phyloP scores from a whole-genome alignment of 2,797 vertebrate species.

The Euphonia xanthogaster region DNA sequence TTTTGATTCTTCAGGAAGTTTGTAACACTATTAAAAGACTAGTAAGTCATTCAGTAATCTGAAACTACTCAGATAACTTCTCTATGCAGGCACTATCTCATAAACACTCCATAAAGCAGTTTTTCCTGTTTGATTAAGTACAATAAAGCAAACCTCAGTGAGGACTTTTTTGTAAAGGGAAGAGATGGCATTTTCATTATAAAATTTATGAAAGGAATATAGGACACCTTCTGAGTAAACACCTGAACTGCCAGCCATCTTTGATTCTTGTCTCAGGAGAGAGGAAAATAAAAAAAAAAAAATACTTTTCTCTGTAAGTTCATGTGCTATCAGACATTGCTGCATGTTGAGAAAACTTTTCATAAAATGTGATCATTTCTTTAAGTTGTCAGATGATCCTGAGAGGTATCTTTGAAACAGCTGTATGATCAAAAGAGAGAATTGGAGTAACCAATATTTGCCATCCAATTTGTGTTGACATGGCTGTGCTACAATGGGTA shows the following conservation, averaged over 20 bases:
- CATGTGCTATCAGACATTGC: accelerated
- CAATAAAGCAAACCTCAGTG: background rate
- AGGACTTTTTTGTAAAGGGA: background rate
- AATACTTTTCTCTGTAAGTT: background rate
- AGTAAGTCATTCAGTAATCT: background rate
- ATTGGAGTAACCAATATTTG: background rate
- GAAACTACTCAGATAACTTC: background rate
- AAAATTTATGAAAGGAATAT: background rate
- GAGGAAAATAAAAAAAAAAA: background rate
- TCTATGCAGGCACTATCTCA: background rate
- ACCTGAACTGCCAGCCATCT: background rate
- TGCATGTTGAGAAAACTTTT: background rate
- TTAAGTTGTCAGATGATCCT: background rate
- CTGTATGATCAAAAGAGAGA: background rate
- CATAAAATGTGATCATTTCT: background rate
- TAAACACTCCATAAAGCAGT: background rate
- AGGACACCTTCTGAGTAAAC: background rate
- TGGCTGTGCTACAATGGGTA: accelerated
- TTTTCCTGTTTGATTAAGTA: background rate
- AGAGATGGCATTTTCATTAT: background rate
- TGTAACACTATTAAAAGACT: background rate
- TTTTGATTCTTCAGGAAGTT: background rate
- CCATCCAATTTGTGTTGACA: background rate
- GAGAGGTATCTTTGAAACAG: background rate
- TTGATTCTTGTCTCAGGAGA: background rate